Conservation (phyloP, 2,797 vertebrate genomes). For the Perodicticus potto region DNA sequence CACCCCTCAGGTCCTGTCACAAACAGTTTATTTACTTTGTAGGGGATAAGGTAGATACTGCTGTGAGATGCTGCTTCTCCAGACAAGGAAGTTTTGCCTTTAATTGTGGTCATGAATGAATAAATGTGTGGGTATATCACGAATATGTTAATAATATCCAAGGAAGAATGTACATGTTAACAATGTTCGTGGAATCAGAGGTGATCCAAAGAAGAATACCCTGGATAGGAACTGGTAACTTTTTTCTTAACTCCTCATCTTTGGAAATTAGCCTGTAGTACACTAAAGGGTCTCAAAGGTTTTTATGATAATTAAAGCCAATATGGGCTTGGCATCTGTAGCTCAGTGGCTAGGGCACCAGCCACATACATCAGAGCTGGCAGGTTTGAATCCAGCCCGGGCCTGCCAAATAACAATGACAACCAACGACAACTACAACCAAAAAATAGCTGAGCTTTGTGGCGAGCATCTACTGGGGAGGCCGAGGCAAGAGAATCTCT, state of each 20-base stretch:
- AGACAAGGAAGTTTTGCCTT: slow-evolving; percentile 92
- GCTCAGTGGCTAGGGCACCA: too few relatives aligned
- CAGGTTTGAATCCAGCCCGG: too few relatives aligned
- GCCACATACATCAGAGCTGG: too few relatives aligned
- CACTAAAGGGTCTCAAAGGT: background rate
- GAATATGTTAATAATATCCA: slow-evolving; percentile 92
- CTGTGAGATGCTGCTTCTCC: slow-evolving; percentile 95
- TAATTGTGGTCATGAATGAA: slow-evolving; percentile 93
- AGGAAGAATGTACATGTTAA: background rate
- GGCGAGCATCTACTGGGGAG: too few relatives aligned
- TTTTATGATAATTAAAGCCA: background rate
- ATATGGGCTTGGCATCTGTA: background rate
- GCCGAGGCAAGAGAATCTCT: too few relatives aligned
- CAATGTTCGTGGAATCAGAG: background rate
- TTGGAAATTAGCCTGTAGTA: background rate
- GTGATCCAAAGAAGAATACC: background rate
- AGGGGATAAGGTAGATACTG: slow-evolving; percentile 92
- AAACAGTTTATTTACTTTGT: slow-evolving; percentile 91
- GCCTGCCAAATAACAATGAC: too few relatives aligned
- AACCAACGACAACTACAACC: too few relatives aligned
- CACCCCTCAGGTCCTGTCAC: slow-evolving; percentile 83
- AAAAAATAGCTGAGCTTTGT: too few relatives aligned
- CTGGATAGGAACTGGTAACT: background rate
- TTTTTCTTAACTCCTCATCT: background rate
- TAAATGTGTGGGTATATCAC: slow-evolving; percentile 92